Conservation (phyloP, 2,113 vertebrate genomes). For the Clarias macrocephalus region DNA sequence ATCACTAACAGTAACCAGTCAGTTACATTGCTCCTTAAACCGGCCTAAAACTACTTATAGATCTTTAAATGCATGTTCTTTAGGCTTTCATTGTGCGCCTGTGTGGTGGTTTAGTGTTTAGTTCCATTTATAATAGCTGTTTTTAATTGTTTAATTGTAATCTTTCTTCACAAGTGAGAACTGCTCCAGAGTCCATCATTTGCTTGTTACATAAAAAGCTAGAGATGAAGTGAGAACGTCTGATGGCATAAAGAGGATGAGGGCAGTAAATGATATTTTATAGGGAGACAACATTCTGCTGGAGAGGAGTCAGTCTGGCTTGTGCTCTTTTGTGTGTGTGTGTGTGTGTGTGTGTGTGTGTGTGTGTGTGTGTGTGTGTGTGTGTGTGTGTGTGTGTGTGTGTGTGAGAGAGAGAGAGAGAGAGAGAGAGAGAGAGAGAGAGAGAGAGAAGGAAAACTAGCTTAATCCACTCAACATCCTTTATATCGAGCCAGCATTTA, state of each 20-base stretch:
- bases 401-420: background rate
- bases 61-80: background rate
- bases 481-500: background rate
- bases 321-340: background rate
- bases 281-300: conserved; percentile 51
- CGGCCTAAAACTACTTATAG: no score
- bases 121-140: background rate
- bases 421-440: background rate
- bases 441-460: background rate
- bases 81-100: background rate
- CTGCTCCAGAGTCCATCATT: background rate
- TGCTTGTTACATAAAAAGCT: conserved; percentile 13
- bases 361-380: background rate
- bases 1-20: background rate
- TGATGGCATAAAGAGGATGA: background rate
- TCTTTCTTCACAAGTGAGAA: background rate
- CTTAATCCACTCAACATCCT: background rate
- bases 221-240: conserved; percentile 8
- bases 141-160: background rate
- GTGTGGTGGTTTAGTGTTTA: background rate
- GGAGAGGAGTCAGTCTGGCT: conserved; percentile 53
- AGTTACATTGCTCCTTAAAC: background rate
- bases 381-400: background rate
- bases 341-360: background rate
- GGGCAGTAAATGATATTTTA: conserved; percentile 52